These are phyloP conservation scores for Himalopsyche kuldschensis DNA, from an alignment of 2,888 invertebrate species.

Conservation along the genomic window DNA sequence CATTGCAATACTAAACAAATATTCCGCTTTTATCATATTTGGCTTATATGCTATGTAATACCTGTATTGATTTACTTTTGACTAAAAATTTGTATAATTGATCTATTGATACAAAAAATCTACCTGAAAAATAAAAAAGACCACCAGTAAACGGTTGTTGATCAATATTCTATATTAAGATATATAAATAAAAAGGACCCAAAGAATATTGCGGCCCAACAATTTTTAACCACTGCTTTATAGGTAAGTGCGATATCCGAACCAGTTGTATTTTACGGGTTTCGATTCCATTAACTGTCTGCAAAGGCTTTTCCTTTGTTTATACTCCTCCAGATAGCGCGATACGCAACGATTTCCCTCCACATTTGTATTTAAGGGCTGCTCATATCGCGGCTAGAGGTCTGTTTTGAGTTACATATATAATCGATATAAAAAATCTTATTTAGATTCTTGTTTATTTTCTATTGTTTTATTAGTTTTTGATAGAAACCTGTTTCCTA, in stretches of 20 bases:
- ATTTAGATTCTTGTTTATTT: not conserved
- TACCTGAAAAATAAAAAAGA: too few relatives aligned
- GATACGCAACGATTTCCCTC: not conserved
- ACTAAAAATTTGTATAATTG: too few relatives aligned
- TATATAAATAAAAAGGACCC: too few relatives aligned
- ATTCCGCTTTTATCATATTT: too few relatives aligned
- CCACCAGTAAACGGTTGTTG: too few relatives aligned
- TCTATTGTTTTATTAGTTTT: not conserved
- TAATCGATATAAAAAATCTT: not conserved
- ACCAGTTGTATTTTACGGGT: conserved; percentile 26
- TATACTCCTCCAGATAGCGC: not conserved
- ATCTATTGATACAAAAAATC: too few relatives aligned
- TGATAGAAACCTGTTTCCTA: not conserved
- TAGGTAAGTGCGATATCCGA: not conserved
- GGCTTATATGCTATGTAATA: too few relatives aligned
- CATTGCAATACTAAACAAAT: too few relatives aligned
- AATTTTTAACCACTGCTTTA: not conserved
- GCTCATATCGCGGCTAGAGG: not conserved
- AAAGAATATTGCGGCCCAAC: not conserved
- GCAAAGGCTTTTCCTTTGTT: not conserved
- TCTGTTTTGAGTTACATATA: not conserved
- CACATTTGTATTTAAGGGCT: not conserved
- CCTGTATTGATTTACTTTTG: too few relatives aligned
- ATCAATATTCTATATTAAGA: too few relatives aligned
- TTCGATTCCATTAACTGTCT: conserved; percentile 37